Percentiles rank a stretch among this genome's conserved stretches.
Evolutionary conservation across 2,888 invertebrate genomes (phyloP).

Genomic region (Nyleta sp.): DNA sequence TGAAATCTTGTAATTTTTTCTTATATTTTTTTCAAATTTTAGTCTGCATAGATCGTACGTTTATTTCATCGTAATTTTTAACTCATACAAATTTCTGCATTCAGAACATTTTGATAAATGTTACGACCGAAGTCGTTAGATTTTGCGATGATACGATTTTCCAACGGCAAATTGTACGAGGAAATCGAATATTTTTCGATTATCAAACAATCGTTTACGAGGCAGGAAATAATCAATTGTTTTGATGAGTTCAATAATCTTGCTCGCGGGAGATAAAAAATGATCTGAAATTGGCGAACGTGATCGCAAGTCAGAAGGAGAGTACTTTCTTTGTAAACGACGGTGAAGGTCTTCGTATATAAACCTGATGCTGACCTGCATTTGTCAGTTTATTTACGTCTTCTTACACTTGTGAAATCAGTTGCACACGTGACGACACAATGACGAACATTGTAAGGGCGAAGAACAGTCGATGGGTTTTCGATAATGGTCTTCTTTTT

Average conservation of each 20-base stretch:
- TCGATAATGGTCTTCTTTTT: too few species aligned
- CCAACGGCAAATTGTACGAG: not conserved
- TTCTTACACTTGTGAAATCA: constrained; percentile 60
- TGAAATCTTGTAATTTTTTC: too few species aligned
- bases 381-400: constrained; percentile 75
- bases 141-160: not conserved
- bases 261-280: constrained; percentile 65
- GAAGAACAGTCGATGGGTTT: not conserved
- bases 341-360: constrained; percentile 81
- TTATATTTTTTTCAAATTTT: too few species aligned
- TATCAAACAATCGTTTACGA: constrained; percentile 39
- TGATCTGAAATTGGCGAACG: constrained; percentile 73
- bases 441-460: constrained; percentile 56
- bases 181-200: constrained; percentile 23
- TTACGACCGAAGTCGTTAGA: too few species aligned
- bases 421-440: constrained; percentile 16
- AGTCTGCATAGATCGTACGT: too few species aligned
- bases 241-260: constrained; percentile 49
- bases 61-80: too few species aligned
- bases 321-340: constrained; percentile 78
- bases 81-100: too few species aligned
- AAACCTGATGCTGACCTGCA: constrained; percentile 74
- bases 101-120: too few species aligned
- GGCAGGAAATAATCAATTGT: constrained; percentile 53
- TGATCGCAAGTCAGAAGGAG: constrained; percentile 75